These are phyloP conservation scores for Dicentrarchus labrax DNA, from an alignment of 2,113 vertebrate genomes.

Conservation along the genomic window DNA sequence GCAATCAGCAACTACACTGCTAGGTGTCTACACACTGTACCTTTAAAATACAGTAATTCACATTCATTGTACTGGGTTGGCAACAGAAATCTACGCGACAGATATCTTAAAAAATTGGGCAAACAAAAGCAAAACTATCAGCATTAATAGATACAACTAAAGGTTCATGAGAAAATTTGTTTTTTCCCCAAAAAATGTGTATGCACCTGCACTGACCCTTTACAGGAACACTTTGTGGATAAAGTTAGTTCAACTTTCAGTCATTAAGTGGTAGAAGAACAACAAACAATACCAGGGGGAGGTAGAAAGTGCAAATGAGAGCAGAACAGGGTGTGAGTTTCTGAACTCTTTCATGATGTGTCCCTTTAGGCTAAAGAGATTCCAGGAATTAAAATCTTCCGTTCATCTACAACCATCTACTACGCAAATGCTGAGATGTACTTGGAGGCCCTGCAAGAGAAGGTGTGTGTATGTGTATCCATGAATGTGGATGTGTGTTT, in stretches of 20 bases:
- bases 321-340: not conserved
- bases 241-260: not conserved
- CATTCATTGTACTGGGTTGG: not conserved
- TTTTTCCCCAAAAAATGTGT: not conserved
- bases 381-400: slow-evolving; percentile 93
- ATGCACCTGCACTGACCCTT: not conserved
- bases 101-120: not conserved
- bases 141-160: not conserved
- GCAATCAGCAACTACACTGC: no score
- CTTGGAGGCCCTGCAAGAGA: slow-evolving; percentile 87
- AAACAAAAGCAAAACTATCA: not conserved
- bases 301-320: slow-evolving; percentile 9
- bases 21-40: no score
- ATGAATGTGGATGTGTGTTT: slow-evolving; percentile 74
- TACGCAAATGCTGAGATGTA: slow-evolving; percentile 94
- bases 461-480: slow-evolving; percentile 79
- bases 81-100: not conserved
- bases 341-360: slow-evolving; percentile 41
- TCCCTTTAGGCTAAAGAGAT: slow-evolving; percentile 88
- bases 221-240: not conserved
- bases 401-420: slow-evolving; percentile 89
- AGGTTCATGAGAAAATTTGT: not conserved
- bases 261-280: not conserved
- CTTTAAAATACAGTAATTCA: not conserved
- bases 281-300: slow-evolving; percentile 24